These are phyloP conservation scores for Muschampia plurimacula DNA, from an alignment of 2,888 invertebrate species.

Conservation along the genomic window DNA sequence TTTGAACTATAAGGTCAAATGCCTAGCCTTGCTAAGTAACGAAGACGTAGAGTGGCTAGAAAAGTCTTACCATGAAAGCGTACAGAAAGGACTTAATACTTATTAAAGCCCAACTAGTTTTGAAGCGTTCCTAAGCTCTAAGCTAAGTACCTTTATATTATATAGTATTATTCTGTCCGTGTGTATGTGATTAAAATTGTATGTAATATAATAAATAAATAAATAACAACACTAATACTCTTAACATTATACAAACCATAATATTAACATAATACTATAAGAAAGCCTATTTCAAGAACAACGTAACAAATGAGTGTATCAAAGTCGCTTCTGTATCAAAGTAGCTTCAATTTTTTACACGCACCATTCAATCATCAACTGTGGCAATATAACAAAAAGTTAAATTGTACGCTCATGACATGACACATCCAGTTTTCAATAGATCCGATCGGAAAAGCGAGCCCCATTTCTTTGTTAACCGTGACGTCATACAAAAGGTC, in stretches of 20 bases:
- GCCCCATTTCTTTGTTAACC: slow-evolving; percentile 20
- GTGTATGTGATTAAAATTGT: no score
- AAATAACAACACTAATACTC: not conserved
- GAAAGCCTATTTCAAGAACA: not conserved
- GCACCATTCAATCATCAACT: not conserved
- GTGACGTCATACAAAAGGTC: slow-evolving; percentile 23
- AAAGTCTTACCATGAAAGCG: not conserved
- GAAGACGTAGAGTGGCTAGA: not conserved
- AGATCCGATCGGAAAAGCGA: slow-evolving; percentile 6
- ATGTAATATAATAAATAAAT: not conserved
- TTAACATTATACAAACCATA: not conserved
- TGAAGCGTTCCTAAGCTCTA: no score
- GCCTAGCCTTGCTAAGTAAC: slow-evolving; percentile 8
- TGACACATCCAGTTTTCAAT: slow-evolving; percentile 16
- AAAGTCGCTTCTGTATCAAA: not conserved
- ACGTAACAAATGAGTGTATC: not conserved
- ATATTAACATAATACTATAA: not conserved
- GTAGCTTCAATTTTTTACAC: not conserved
- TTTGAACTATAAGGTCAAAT: slow-evolving; percentile 29
- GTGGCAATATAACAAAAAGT: slow-evolving; percentile 4
- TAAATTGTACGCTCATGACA: slow-evolving; percentile 15
- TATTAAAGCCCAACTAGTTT: no score
- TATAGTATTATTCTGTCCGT: no score
- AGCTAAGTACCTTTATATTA: no score
- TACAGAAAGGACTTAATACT: no score